Conservation (phyloP, 2,113 vertebrate species). For the Blennius ocellaris region DNA sequence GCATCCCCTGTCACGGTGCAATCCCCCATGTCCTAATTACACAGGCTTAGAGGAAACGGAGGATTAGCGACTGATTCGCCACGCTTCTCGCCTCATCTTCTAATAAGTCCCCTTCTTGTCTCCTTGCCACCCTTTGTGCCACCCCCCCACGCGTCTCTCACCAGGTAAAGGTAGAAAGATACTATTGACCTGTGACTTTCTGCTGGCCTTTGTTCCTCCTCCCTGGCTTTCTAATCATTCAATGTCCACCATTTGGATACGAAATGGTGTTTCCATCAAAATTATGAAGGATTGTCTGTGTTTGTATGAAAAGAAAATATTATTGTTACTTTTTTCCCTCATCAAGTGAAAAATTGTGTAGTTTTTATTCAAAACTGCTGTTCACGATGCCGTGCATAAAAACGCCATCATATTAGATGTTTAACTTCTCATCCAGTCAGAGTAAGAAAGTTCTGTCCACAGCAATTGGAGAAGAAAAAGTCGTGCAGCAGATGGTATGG, state of each 20-base stretch:
- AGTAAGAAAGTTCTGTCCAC: neutral
- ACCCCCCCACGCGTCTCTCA: constrained; percentile 52
- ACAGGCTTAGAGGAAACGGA: constrained; percentile 81
- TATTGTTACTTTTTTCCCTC: no score
- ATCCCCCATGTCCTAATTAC: constrained; percentile 86
- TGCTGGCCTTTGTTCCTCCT: constrained; percentile 32
- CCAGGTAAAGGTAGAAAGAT: constrained; percentile 67
- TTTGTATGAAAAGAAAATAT: no score
- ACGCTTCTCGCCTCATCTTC: constrained; percentile 80
- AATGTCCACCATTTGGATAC: no score
- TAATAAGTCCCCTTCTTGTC: constrained; percentile 76
- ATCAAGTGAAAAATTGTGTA: no score
- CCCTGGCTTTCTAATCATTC: neutral
- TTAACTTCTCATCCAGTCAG: neutral
- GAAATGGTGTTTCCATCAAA: no score
- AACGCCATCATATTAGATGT: no score
- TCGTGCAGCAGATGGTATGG: constrained; percentile 13
- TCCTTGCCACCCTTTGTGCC: constrained; percentile 64
- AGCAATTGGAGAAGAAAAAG: constrained; percentile 1
- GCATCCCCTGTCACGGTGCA: constrained; percentile 76
- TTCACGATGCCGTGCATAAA: no score
- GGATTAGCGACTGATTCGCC: constrained; percentile 81
- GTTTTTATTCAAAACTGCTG: no score
- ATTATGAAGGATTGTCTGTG: no score
- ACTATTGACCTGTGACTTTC: constrained; percentile 45